Evolutionary conservation across 2,888 invertebrate genomes (phyloP), one percentile per base, ranked within the genome.

Genomic region (Trichogramma dendrolimi): DNA sequence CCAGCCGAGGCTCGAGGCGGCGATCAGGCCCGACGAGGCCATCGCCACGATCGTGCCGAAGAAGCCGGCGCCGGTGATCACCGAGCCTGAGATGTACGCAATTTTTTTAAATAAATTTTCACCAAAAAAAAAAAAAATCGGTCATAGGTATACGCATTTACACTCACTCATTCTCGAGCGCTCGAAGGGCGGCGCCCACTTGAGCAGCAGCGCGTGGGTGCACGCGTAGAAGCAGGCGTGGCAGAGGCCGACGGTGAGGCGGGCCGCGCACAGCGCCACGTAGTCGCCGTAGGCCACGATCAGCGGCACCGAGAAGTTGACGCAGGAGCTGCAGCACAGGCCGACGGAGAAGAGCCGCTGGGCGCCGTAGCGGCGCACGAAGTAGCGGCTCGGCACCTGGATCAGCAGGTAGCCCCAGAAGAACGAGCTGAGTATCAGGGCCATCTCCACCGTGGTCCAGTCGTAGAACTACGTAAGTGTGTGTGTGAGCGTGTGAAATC

Each of bases 351-450:
- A 46, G 6, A 63, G 2, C 61, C 77, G 76, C 67, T 83, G 83
- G 4, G 82, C 83, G 50, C 86, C 86, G 74, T 83, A 81, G 4
- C 75, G 69, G 61, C 80, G 81, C 0, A 84, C 83, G 49, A 86
- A 68, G 44, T 81, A 82, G 0, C 89, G 88, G 0, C 86, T 86
- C 0, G 87, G 87, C 2, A 91, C 78, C 78, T 91, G 91, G 38
- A 88, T 85, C 5, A 87, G 68, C 2, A 89, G 83, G 73, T 91
- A 91, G 1, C 91, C 91, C 89, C 89, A 89, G 76, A 90, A 90
- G 70, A 87, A 89, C 0, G 88, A 84, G 44, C 87, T 86, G 8
- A 87, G 72, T 1, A 88, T 78, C 62, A 86, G 72, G 0, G 86
- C 85, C 70, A 84, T 85, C 0, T 82, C 81, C 51, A 78, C 74